Percentiles rank a stretch among this genome's conserved stretches.
phyloP scores from a whole-genome alignment of 92 coral and sea anemone genomes.

The Porites cylindrica region DNA sequence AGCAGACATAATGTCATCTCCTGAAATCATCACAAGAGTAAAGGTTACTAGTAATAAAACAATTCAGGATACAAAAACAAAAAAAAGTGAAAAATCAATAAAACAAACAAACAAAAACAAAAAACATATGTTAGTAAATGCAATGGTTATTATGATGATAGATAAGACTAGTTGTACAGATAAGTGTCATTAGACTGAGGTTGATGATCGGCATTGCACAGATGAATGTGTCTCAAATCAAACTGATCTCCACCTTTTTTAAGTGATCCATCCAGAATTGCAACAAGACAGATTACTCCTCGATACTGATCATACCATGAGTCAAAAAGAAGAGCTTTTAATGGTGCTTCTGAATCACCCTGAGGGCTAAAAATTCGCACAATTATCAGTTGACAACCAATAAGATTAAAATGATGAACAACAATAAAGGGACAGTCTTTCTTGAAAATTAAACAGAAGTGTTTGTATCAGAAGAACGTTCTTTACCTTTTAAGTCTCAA shows the following conservation, averaged over 20 bases:
- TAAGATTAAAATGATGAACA: too few relatives aligned
- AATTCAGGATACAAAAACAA: not conserved
- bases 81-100: too few relatives aligned
- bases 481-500: too few relatives aligned
- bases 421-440: too few relatives aligned
- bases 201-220: not conserved
- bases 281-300: conserved; percentile 95
- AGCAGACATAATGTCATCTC: conserved; percentile 87
- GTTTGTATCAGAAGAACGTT: too few relatives aligned
- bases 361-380: conserved; percentile 65
- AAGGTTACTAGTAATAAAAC: not conserved
- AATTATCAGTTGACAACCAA: not conserved
- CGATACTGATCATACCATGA: conserved; percentile 99
- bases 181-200: too few relatives aligned
- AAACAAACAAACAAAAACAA: too few relatives aligned
- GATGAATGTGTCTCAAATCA: not conserved
- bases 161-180: too few relatives aligned
- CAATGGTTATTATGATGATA: too few relatives aligned
- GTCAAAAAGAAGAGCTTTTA: conserved; percentile 89
- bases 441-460: too few relatives aligned
- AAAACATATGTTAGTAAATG: too few relatives aligned
- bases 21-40: conserved; percentile 28
- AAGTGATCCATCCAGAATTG: conserved; percentile 85
- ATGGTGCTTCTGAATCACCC: conserved; percentile 55
- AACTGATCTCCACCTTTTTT: conserved; percentile 77